These are phyloP conservation scores for Amblyopsis hoosieri DNA, from an alignment of 2,797 vertebrate genomes.

Conservation along the genomic window DNA sequence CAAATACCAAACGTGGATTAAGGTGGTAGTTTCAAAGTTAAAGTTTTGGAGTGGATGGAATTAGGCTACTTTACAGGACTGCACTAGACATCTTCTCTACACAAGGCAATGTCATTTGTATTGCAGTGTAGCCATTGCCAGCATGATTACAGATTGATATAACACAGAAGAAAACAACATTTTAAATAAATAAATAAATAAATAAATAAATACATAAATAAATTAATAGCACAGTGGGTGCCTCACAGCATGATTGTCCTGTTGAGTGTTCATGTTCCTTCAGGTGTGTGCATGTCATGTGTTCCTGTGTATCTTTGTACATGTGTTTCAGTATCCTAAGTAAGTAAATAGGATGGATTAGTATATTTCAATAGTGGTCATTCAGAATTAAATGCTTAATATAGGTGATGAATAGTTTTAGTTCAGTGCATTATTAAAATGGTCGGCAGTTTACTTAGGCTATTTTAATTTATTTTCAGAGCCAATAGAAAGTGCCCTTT, in stretches of 20 bases:
- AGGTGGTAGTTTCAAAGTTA: constrained; percentile 10
- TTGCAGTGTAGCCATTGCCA: constrained; percentile 59
- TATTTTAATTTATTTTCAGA: constrained; percentile 19
- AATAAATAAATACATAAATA: no score
- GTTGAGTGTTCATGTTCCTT: no score
- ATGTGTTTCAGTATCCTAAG: no score
- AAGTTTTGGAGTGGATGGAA: neutral
- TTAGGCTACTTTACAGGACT: no score
- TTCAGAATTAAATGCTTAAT: neutral
- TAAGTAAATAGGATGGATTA: no score
- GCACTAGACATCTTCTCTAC: no score
- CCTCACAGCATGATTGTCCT: constrained; percentile 14
- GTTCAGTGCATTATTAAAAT: constrained; percentile 59
- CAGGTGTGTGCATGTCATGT: no score
- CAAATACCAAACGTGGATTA: constrained; percentile 43
- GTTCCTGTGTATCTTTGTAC: no score
- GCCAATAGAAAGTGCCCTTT: constrained; percentile 63
- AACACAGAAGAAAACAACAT: neutral
- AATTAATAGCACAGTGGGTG: constrained; percentile 2
- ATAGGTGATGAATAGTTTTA: constrained; percentile 50
- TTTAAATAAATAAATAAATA: no score
- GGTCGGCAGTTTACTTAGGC: constrained; percentile 18
- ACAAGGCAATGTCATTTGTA: constrained; percentile 25
- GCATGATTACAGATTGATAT: constrained; percentile 15
- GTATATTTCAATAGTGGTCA: no score